These are phyloP conservation scores for Menura novaehollandiae DNA, from an alignment of 2,113 vertebrate genomes.

Conservation along the genomic window DNA sequence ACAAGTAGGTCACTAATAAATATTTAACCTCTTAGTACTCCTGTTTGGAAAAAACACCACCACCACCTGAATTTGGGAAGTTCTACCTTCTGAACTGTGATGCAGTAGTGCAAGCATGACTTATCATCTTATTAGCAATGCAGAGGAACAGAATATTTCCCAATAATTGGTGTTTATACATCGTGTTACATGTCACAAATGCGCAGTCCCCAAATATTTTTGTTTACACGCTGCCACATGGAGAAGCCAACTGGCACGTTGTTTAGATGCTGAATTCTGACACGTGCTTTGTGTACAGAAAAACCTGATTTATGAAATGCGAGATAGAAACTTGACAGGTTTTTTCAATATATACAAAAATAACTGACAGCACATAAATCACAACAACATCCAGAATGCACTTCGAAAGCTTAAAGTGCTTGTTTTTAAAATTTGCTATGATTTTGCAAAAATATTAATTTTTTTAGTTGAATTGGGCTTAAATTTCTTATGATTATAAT, in stretches of 20 bases:
- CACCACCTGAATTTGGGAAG: not conserved
- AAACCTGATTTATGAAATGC: constrained; percentile 33
- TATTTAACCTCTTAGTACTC: not conserved
- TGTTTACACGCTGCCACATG: constrained; percentile 62
- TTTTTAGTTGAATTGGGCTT: not conserved
- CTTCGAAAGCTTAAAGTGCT: not conserved
- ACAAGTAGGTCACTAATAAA: not conserved
- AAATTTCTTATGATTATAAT: not conserved
- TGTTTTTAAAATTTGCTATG: not conserved
- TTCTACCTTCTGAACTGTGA: not conserved
- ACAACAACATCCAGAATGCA: not conserved
- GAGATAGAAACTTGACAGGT: constrained; percentile 1
- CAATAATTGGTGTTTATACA: constrained; percentile 25
- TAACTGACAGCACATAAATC: constrained; percentile 2
- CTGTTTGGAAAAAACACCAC: not conserved
- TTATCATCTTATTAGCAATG: constrained; percentile 38
- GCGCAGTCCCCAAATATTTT: constrained; percentile 32
- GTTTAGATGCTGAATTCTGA: constrained; percentile 45
- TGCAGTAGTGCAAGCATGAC: not conserved
- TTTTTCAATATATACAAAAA: constrained; percentile 28
- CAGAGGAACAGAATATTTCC: not conserved
- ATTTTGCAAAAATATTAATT: not conserved
- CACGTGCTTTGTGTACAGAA: constrained; percentile 40
- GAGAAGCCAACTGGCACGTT: constrained; percentile 61
- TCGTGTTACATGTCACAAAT: constrained; percentile 47